A percentile compares a stretch with the other conserved stretches of the same genome.
phyloP scores from a whole-genome alignment of 2,888 invertebrate genomes.

The Auanema sp. region DNA sequence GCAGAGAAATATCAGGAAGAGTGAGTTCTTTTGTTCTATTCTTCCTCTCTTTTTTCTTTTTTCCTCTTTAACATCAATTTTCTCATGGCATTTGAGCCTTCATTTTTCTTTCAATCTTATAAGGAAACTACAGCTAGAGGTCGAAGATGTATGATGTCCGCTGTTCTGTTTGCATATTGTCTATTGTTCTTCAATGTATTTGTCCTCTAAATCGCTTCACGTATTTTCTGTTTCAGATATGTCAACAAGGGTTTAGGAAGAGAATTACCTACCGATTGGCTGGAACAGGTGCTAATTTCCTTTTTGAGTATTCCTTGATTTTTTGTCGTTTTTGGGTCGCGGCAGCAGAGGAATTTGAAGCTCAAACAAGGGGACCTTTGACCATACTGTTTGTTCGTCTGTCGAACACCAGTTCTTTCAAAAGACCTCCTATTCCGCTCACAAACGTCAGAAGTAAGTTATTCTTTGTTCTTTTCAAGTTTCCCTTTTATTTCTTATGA shows the following conservation, averaged over 20 bases:
- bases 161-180: neutral
- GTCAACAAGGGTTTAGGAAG: slow-evolving; percentile 42
- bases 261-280: slow-evolving; percentile 46
- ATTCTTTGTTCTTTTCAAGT: neutral
- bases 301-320: no score
- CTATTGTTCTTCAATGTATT: neutral
- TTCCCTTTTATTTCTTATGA: no score
- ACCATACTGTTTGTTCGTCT: slow-evolving; percentile 50
- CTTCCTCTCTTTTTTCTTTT: slow-evolving; percentile 5
- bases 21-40: slow-evolving; percentile 23
- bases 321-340: slow-evolving; percentile 22
- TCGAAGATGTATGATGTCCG: neutral
- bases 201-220: slow-evolving; percentile 6
- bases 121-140: slow-evolving; percentile 1
- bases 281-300: slow-evolving; percentile 36
- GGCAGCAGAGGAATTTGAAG: slow-evolving; percentile 52
- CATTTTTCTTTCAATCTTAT: neutral
- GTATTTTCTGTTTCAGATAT: slow-evolving; percentile 33
- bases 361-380: slow-evolving; percentile 46
- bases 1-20: slow-evolving; percentile 49
- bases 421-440: slow-evolving; percentile 39
- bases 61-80: neutral
- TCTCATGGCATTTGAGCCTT: slow-evolving; percentile 1
- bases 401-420: slow-evolving; percentile 42
- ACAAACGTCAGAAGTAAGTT: slow-evolving; percentile 40